phyloP scores from a whole-genome alignment of 2,888 invertebrate genomes.

The Acanthosoma haemorrhoidale region DNA sequence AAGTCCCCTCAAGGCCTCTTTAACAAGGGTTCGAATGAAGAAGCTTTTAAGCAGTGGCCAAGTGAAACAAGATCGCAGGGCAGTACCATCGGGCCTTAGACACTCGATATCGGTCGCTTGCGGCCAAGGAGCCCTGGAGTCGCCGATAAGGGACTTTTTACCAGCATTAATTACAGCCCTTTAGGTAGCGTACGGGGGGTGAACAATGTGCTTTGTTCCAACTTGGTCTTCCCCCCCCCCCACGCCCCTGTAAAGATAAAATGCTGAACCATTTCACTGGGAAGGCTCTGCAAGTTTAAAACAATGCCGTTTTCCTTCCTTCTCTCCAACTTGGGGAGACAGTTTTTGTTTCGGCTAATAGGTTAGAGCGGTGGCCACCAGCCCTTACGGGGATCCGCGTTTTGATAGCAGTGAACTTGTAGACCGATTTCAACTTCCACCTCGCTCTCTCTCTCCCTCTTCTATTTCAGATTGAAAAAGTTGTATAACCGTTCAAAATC shows the following conservation, averaged over 20 bases:
- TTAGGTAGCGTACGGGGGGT: background rate
- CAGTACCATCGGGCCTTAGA: no score
- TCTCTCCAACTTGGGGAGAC: background rate
- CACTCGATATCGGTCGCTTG: no score
- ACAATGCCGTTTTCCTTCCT: background rate
- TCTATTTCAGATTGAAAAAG: background rate
- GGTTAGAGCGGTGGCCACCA: conserved; percentile 2
- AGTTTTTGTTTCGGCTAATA: conserved; percentile 19
- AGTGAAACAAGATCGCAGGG: no score
- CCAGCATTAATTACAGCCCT: background rate
- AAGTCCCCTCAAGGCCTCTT: no score
- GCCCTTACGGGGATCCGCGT: background rate
- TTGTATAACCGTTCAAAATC: background rate
- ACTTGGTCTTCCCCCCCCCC: conserved; percentile 12
- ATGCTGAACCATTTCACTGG: background rate
- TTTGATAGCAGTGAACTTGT: background rate
- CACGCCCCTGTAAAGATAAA: conserved; percentile 20
- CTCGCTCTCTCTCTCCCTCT: background rate
- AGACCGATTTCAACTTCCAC: background rate
- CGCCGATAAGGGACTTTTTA: no score
- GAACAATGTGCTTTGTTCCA: conserved; percentile 22
- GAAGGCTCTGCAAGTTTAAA: conserved; percentile 1
- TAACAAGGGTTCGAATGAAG: no score
- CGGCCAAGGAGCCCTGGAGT: no score
- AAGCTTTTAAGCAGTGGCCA: no score